phyloP scores from a whole-genome alignment of 2,888 invertebrate genomes.

The Zelleria hepariella region DNA sequence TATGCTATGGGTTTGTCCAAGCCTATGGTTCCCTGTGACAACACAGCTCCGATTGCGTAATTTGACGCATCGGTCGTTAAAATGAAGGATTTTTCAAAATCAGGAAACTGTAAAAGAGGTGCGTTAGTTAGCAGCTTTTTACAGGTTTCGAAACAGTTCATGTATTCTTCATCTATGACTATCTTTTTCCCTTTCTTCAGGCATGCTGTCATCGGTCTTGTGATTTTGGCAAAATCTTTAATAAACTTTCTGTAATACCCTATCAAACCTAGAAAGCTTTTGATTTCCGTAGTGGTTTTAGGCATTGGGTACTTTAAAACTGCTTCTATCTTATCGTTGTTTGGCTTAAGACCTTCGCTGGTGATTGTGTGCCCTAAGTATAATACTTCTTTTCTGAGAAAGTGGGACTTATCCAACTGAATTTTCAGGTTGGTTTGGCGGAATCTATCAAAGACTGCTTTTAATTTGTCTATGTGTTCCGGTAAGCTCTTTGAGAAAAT shows the following conservation, averaged over 20 bases:
- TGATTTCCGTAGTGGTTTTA: conserved; percentile 20
- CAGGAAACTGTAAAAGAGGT: conserved; percentile 32
- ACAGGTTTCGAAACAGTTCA: conserved; percentile 16
- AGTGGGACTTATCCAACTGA: conserved; percentile 8
- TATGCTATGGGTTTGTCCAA: conserved; percentile 5
- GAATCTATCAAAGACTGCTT: conserved; percentile 11
- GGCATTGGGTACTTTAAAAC: conserved; percentile 19
- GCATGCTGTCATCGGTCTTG: conserved; percentile 21
- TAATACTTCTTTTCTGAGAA: conserved; percentile 6
- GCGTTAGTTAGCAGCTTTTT: conserved; percentile 23
- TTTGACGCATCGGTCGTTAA: conserved; percentile 4
- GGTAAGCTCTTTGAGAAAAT: conserved; percentile 16
- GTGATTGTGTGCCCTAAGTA: too few relatives aligned
- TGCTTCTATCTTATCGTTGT: conserved; percentile 21
- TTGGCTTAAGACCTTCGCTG: too few relatives aligned
- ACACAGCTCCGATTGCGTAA: not conserved
- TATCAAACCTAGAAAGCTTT: conserved; percentile 20
- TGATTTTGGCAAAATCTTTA: conserved; percentile 18
- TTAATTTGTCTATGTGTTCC: conserved; percentile 4
- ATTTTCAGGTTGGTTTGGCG: conserved; percentile 5
- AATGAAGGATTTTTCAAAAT: conserved; percentile 20
- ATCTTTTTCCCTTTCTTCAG: conserved; percentile 19
- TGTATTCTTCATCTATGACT: conserved; percentile 11
- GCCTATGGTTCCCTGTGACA: conserved; percentile 13
- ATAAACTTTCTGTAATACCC: conserved; percentile 22